A percentile compares a stretch with the other conserved stretches of the same genome.
Conservation (phyloP, 2,797 vertebrate genomes). For the Tinamus major region DNA sequence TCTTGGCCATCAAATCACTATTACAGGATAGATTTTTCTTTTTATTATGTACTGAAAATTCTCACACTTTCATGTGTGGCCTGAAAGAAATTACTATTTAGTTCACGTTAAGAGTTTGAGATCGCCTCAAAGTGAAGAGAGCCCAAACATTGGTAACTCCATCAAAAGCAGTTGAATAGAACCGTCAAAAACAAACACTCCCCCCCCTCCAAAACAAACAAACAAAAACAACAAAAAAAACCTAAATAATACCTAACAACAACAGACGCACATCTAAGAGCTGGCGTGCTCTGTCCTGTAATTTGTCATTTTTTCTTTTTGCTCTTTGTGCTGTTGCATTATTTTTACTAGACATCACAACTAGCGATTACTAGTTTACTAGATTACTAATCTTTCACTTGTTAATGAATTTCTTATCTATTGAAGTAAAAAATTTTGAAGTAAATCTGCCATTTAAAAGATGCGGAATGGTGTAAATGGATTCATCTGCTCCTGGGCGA, state of each 20-base stretch:
- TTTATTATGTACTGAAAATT: not conserved
- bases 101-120: not conserved
- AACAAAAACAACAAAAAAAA: not conserved
- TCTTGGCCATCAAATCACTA: not conserved
- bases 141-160: not conserved
- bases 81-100: not conserved
- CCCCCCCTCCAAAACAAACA: too few species aligned
- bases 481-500: not conserved
- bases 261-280: not conserved
- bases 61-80: not conserved
- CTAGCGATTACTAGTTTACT: not conserved
- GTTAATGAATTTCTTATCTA: not conserved
- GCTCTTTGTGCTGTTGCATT: not conserved
- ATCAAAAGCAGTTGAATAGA: conserved; percentile 1
- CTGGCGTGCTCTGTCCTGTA: not conserved
- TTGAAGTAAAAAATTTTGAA: not conserved
- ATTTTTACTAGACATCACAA: not conserved
- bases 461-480: not conserved
- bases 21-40: not conserved
- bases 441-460: not conserved
- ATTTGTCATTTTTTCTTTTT: rapidly evolving
- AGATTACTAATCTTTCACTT: not conserved
- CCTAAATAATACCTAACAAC: not conserved
- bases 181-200: not conserved
- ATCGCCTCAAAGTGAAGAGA: not conserved